Conservation (phyloP, 2,113 vertebrate species). For the Hemiprocne comata region DNA sequence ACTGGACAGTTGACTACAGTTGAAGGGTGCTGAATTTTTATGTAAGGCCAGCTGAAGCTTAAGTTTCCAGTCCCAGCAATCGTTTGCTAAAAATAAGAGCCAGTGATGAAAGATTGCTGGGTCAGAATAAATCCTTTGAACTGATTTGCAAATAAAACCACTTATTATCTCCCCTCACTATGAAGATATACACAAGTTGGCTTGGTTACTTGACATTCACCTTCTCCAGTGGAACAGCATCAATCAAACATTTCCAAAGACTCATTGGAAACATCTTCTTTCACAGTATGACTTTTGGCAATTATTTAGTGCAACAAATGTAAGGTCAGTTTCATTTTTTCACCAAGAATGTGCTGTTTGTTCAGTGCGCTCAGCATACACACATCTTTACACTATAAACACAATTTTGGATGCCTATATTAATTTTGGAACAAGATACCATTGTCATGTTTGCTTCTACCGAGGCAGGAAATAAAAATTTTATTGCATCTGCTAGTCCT, state of each 20-base stretch:
- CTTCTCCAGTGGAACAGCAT: background rate
- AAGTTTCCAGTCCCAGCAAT: background rate
- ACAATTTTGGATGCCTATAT: background rate
- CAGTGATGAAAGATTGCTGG: background rate
- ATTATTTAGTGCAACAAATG: background rate
- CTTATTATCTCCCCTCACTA: background rate
- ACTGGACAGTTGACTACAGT: background rate
- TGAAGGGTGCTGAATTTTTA: background rate
- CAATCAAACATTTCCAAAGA: background rate
- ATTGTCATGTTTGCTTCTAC: background rate
- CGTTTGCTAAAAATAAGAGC: background rate
- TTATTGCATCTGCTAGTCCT: background rate
- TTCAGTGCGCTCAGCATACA: background rate
- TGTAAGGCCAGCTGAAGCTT: background rate
- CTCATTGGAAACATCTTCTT: fast-evolving
- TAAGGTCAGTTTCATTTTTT: background rate
- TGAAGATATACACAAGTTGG: background rate
- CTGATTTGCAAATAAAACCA: too few relatives aligned
- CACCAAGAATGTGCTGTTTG: background rate
- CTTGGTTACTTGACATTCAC: background rate
- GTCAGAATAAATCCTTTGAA: too few relatives aligned
- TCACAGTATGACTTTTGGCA: background rate
- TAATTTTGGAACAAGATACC: background rate
- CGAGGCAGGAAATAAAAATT: background rate
- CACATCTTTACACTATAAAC: background rate